Conservation (phyloP, 2,113 vertebrate genomes). For the Vulpes lagopus region DNA sequence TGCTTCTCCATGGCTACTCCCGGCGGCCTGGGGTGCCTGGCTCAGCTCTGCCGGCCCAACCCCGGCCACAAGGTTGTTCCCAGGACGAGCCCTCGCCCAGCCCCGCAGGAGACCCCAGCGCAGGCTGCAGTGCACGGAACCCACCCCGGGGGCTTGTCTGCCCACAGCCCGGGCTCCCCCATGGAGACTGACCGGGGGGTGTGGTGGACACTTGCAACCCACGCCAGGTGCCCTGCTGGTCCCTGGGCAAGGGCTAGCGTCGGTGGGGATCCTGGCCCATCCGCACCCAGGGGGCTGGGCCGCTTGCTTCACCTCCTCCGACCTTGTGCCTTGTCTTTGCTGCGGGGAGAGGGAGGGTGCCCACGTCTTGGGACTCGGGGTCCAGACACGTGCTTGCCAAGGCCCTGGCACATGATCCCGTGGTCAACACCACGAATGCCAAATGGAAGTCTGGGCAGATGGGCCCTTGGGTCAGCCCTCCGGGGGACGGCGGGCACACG, state of each 20-base stretch:
- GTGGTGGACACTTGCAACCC: background rate
- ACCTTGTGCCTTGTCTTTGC: background rate
- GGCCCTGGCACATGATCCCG: accelerated
- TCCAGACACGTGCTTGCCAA: background rate
- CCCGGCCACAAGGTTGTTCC: background rate
- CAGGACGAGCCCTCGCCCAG: background rate
- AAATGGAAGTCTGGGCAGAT: background rate
- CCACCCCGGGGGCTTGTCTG: background rate
- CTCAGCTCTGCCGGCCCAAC: background rate
- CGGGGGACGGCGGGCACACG: accelerated
- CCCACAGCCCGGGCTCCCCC: background rate
- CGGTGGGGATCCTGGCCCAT: accelerated
- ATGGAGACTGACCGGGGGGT: accelerated
- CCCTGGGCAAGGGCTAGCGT: background rate
- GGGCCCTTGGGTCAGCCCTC: background rate
- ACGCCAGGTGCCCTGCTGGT: accelerated
- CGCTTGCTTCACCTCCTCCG: accelerated
- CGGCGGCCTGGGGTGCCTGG: accelerated
- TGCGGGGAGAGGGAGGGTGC: accelerated
- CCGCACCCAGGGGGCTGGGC: accelerated
- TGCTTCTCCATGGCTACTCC: accelerated
- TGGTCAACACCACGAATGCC: accelerated
- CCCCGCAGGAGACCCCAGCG: background rate
- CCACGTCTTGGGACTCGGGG: background rate
- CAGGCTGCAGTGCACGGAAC: background rate